Percentiles rank a stretch among this genome's conserved stretches.
Conservation (phyloP, 2,888 invertebrate genomes). For the Callinectes sapidus region DNA sequence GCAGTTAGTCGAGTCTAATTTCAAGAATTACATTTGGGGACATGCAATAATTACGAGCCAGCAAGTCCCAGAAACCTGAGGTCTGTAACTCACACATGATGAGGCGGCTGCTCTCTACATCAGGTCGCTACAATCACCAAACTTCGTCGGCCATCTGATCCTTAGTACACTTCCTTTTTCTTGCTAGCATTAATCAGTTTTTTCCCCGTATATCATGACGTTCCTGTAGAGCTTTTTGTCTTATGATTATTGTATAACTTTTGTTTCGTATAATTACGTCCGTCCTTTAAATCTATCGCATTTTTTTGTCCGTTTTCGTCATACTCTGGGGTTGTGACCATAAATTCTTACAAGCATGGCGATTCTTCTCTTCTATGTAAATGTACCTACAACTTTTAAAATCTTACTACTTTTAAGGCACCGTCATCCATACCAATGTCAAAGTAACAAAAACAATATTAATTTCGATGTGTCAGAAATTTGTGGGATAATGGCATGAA, state of each 20-base stretch:
- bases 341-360: background rate
- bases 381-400: background rate
- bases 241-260: background rate
- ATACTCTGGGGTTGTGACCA: background rate
- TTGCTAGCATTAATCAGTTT: background rate
- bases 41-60: constrained; percentile 11
- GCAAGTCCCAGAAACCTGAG: background rate
- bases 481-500: background rate
- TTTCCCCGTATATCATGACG: no score
- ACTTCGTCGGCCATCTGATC: background rate
- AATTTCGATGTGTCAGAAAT: background rate
- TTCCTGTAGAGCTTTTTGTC: background rate
- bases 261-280: background rate
- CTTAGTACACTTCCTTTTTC: background rate
- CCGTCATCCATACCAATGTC: no score
- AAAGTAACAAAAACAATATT: background rate
- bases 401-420: background rate
- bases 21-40: background rate
- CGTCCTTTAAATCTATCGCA: background rate
- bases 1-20: background rate
- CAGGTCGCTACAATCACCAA: background rate
- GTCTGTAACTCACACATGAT: background rate
- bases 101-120: background rate
- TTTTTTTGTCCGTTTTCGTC: background rate
- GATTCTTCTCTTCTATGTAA: no score